Percentiles rank a stretch among this genome's conserved stretches.
phyloP scores from a whole-genome alignment of 2,888 invertebrate genomes.

The Euzetes globulus region DNA sequence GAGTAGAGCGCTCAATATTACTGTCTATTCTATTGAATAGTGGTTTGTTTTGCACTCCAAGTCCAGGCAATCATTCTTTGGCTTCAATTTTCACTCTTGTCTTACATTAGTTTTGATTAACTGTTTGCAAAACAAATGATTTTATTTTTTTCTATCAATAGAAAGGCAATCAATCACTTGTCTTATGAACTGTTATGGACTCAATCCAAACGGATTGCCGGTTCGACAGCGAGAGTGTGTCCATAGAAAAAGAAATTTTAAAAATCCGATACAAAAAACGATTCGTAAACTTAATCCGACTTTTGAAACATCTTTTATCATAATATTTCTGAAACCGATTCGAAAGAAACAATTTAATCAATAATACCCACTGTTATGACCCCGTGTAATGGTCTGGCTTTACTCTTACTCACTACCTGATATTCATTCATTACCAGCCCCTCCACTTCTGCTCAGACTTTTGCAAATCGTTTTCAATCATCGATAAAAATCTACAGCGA shows the following conservation, averaged over 20 bases:
- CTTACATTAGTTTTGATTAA: not conserved
- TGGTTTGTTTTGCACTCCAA: not conserved
- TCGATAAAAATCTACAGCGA: not conserved
- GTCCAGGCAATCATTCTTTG: too few relatives aligned
- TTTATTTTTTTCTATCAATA: not conserved
- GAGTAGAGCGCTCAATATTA: not conserved
- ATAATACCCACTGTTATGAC: not conserved
- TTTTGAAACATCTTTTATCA: not conserved
- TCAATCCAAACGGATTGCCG: not conserved
- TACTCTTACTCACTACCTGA: not conserved
- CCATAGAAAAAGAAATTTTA: not conserved
- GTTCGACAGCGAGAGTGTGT: not conserved
- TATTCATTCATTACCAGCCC: not conserved
- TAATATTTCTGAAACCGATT: not conserved
- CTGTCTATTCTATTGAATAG: not conserved
- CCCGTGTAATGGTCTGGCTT: not conserved
- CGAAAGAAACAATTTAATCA: not conserved
- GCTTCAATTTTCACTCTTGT: not conserved
- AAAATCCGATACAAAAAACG: not conserved
- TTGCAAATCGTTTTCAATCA: not conserved
- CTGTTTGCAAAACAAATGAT: conserved; percentile 6
- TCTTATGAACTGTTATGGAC: not conserved
- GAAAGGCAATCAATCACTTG: not conserved
- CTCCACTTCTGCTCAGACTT: not conserved
- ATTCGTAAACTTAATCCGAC: not conserved